Evolutionary conservation across 1,140 invertebrate genomes (phyloP).

Genomic region (Pogonomyrmex californicus): DNA sequence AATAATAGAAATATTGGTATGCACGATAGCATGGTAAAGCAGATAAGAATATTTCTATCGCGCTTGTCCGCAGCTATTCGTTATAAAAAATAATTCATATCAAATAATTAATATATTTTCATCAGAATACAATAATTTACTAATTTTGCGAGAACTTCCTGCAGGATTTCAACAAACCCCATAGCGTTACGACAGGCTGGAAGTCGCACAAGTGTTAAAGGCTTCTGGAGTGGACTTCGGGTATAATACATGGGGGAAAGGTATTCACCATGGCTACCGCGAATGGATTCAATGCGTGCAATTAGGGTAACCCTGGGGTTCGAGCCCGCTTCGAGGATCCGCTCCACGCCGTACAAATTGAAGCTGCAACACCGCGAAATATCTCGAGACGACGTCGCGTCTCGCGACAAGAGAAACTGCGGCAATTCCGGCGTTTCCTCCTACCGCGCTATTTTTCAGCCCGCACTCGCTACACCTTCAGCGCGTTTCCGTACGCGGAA

Average conservation of each 20-base stretch:
- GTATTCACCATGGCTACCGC: conserved; percentile 70
- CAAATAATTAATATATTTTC: not conserved
- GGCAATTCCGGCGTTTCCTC: conserved; percentile 27
- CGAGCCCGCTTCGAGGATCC: conserved; percentile 31
- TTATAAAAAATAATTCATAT: not conserved
- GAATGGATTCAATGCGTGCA: conserved; percentile 55
- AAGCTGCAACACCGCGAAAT: conserved; percentile 30
- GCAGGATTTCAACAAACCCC: conserved; percentile 11
- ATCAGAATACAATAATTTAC: not conserved
- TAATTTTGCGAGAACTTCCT: not conserved
- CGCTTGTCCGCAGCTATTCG: not conserved
- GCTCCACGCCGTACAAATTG: conserved; percentile 29
- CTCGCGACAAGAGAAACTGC: conserved; percentile 29
- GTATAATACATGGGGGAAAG: conserved; percentile 41
- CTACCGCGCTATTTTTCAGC: conserved; percentile 38
- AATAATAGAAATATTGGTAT: not conserved
- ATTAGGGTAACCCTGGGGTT: conserved; percentile 57
- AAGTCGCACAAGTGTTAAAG: conserved; percentile 79
- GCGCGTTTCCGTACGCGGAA: conserved; percentile 37
- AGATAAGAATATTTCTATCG: not conserved
- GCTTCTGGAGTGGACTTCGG: conserved; percentile 69
- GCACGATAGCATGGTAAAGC: not conserved
- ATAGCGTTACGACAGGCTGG: conserved; percentile 73
- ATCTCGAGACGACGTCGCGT: conserved; percentile 41
- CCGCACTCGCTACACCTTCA: conserved; percentile 16